These are phyloP conservation scores for Electrophaes corylata DNA, from an alignment of 2,888 invertebrate genomes.

Conservation along the genomic window DNA sequence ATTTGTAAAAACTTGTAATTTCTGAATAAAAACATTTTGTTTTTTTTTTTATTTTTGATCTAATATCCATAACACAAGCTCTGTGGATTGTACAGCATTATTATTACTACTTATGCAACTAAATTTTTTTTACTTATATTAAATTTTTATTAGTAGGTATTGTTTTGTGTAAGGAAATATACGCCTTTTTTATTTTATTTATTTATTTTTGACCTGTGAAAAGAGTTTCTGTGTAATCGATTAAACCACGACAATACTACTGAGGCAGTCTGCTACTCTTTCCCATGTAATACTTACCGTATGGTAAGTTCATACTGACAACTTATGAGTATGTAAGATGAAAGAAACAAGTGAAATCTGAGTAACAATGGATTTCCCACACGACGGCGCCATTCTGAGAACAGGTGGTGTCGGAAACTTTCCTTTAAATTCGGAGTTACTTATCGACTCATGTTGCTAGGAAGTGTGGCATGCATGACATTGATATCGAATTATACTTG, in stretches of 20 bases:
- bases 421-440: slow-evolving; percentile 70
- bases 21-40: too few relatives aligned
- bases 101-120: too few relatives aligned
- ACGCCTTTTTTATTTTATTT: too few relatives aligned
- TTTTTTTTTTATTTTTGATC: too few relatives aligned
- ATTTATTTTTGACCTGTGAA: neutral
- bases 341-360: slow-evolving; percentile 65
- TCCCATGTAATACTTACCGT: slow-evolving; percentile 23
- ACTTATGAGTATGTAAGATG: slow-evolving; percentile 40
- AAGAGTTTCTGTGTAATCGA: too few relatives aligned
- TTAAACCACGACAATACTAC: too few relatives aligned
- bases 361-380: slow-evolving; percentile 71
- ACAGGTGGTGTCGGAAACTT: slow-evolving; percentile 55
- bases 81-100: too few relatives aligned
- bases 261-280: neutral
- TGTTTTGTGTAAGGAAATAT: too few relatives aligned
- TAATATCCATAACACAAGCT: too few relatives aligned
- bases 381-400: slow-evolving; percentile 65
- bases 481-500: neutral
- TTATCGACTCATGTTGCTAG: slow-evolving; percentile 23
- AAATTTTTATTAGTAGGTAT: too few relatives aligned
- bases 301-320: neutral
- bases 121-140: too few relatives aligned
- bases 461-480: neutral
- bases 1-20: too few relatives aligned